phyloP scores from a whole-genome alignment of 2,113 vertebrate genomes.

The Indicator indicator region DNA sequence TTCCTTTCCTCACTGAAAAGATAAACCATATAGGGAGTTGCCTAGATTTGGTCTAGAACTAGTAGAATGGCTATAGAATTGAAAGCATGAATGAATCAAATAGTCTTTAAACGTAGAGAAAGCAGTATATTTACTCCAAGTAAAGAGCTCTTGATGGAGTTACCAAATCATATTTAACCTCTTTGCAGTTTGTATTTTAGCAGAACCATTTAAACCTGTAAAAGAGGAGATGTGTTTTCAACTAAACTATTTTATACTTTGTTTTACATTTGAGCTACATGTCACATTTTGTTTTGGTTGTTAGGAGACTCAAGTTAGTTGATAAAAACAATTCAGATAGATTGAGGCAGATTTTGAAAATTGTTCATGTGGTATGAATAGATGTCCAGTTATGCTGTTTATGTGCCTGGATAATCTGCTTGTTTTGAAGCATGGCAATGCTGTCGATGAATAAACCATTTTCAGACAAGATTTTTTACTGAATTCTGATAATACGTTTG shows the following conservation, averaged over 20 bases:
- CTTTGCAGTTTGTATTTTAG: neutral
- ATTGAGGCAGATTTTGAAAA: neutral
- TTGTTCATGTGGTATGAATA: neutral
- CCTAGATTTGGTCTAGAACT: neutral
- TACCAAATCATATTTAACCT: neutral
- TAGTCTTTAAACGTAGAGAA: neutral
- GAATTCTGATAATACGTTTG: slow-evolving; percentile 8
- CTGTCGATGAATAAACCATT: neutral
- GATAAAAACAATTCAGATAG: neutral
- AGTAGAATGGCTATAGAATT: neutral
- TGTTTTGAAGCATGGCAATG: neutral
- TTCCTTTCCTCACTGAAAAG: neutral
- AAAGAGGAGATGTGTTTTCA: neutral
- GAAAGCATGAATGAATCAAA: neutral
- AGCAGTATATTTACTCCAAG: neutral
- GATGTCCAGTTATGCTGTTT: neutral
- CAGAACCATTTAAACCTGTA: neutral
- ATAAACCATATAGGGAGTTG: neutral
- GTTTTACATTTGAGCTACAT: neutral
- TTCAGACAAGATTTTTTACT: slow-evolving; percentile 7
- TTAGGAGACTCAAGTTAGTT: neutral
- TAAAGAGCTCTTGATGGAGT: neutral
- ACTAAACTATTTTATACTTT: neutral
- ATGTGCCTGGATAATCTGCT: neutral
- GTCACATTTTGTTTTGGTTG: neutral